Conservation (phyloP, 2,888 invertebrate species). For the Clunio marinus region DNA sequence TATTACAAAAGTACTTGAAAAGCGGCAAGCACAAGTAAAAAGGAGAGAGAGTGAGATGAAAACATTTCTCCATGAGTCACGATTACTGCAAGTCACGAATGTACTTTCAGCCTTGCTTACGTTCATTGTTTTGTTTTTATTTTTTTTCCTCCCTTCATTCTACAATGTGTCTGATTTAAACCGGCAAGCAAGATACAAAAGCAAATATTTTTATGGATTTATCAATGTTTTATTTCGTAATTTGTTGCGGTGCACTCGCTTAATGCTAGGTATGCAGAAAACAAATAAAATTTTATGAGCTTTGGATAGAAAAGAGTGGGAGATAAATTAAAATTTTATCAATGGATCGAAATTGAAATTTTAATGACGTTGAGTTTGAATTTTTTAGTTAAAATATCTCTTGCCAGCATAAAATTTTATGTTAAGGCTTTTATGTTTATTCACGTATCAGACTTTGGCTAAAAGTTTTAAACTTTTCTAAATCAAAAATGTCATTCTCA, state of each 20-base stretch:
- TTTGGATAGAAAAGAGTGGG: too few relatives aligned
- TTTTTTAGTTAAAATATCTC: too few relatives aligned
- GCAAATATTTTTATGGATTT: constrained; percentile 29
- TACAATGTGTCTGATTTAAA: too few relatives aligned
- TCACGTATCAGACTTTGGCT: too few relatives aligned
- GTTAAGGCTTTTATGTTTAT: too few relatives aligned
- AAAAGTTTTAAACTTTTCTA: too few relatives aligned
- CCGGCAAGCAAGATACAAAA: constrained; percentile 31
- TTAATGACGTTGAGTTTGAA: too few relatives aligned
- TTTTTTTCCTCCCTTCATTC: neutral
- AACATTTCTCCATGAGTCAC: constrained; percentile 25
- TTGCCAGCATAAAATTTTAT: too few relatives aligned
- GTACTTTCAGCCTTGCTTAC: constrained; percentile 17
- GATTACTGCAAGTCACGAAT: constrained; percentile 36
- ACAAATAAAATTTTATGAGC: neutral
- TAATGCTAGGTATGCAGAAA: neutral
- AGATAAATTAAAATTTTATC: neutral
- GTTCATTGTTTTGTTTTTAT: constrained; percentile 9
- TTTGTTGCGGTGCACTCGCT: constrained; percentile 21
- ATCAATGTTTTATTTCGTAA: constrained; percentile 24
- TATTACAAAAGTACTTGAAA: constrained; percentile 30
- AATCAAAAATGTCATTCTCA: too few relatives aligned
- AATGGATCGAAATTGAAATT: neutral
- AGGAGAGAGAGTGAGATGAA: constrained; percentile 2
- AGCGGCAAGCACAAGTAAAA: too few relatives aligned